These are phyloP conservation scores for Gallinago media DNA, from an alignment of 2,113 vertebrate species.

Conservation along the genomic window DNA sequence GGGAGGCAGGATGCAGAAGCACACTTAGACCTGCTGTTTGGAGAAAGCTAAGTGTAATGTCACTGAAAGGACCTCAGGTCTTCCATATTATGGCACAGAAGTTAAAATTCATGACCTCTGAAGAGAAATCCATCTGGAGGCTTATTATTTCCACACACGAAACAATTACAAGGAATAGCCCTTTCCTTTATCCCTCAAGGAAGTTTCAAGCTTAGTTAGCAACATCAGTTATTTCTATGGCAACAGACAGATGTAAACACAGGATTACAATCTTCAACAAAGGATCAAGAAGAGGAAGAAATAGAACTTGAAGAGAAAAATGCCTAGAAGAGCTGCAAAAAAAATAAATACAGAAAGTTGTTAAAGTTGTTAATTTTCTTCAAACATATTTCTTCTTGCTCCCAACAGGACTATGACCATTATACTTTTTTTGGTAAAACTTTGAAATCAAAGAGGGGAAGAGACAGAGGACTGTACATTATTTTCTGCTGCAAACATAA, in stretches of 20 bases:
- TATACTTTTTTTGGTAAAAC: not conserved
- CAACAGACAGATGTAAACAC: slow-evolving; percentile 57
- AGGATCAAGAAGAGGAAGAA: slow-evolving; percentile 46
- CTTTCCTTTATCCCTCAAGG: slow-evolving; percentile 17
- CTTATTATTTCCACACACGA: not conserved
- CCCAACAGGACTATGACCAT: not conserved
- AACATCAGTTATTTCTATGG: slow-evolving; percentile 46
- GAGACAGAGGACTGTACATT: not conserved
- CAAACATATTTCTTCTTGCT: not conserved
- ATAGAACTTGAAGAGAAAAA: not conserved
- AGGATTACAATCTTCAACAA: slow-evolving; percentile 64
- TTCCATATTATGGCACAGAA: not conserved
- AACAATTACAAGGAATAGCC: slow-evolving; percentile 6
- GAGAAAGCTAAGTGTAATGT: not conserved
- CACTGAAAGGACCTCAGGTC: not conserved
- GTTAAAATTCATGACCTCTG: not conserved
- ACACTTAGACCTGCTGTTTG: not conserved
- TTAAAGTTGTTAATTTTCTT: not conserved
- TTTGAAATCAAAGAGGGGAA: not conserved
- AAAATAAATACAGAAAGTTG: not conserved
- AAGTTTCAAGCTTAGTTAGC: slow-evolving; percentile 40
- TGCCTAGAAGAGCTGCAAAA: not conserved
- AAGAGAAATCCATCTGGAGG: not conserved
- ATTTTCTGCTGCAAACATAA: not conserved
- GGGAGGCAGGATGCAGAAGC: not conserved